Evolutionary conservation across 2,113 vertebrate species (phyloP), one percentile per base, ranked within the genome.

Genomic region (Tragelaphus imberbis): DNA sequence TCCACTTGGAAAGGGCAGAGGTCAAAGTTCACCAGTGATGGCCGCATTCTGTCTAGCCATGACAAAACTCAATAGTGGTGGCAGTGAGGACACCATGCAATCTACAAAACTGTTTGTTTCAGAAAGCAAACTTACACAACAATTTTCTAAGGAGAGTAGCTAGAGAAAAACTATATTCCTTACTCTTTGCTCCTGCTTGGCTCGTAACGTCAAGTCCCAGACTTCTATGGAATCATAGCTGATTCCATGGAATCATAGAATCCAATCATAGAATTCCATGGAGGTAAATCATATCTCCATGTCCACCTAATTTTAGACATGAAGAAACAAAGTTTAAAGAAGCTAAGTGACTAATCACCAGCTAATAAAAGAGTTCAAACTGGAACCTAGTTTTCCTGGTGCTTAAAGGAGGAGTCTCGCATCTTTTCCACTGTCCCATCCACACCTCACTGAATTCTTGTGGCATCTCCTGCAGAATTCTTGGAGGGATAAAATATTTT

Each of bases 301-400:
- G 28, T 19, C 68, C 75, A 47, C 36, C 44, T 94, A 75, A 82
- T 91, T 97, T 97, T 96, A 93, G 91, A 97, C 88, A 85, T 91
- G 94, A 84, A 88, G 58, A 96, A 40, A 40, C 28, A 84, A 15
- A 85, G 81, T n/a, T 93, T 33, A 96, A 80, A 95, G 84, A 84
- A 21, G 19, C 68, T 71, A 94, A 96, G 65, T 95, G 58, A 97
- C 28, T 65, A 97, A 47, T 51, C 33, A 58, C 33, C 84, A 97
- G 65, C 21, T 89, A 95, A n/a, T n/a, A 59, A 80, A 90, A 94
- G 84, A 96, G 19, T 40, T 16, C 15, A 84, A 51, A 36, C 40
- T 36, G 30, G 89, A 93, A 88, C 14, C 56, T 40, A n/a, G 5
- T 7, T 16, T 90, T 84, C 92, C 85, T 44, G 36, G 4, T 44